Percentiles rank a stretch among this genome's conserved stretches.
Evolutionary conservation across 2,888 invertebrate species (phyloP).

Genomic region (Mallateleia sp.): DNA sequence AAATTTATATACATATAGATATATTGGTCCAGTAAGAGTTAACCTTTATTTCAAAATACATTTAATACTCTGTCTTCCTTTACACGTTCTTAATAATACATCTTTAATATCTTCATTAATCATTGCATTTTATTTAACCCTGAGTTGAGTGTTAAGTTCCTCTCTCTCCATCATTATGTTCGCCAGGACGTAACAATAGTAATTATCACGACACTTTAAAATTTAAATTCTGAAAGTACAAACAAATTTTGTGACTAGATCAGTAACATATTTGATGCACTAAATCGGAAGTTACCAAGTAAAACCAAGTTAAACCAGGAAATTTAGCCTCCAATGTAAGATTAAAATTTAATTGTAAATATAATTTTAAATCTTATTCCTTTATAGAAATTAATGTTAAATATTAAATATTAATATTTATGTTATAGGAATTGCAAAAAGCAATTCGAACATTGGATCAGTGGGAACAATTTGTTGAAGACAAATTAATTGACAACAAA

Average conservation of each 20-base stretch:
- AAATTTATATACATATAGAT: too few species aligned
- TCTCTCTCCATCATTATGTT: too few species aligned
- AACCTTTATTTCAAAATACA: too few species aligned
- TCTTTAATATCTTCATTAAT: too few species aligned
- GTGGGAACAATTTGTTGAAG: conserved; percentile 66
- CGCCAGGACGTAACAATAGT: too few species aligned
- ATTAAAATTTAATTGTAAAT: background rate
- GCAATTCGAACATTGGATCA: conserved; percentile 58
- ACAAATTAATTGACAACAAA: conserved; percentile 51
- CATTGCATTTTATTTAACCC: too few species aligned
- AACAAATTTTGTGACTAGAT: background rate
- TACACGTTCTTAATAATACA: too few species aligned
- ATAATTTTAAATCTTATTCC: too few species aligned
- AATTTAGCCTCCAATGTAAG: conserved; percentile 41
- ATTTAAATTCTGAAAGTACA: conserved; percentile 58
- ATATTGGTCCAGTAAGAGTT: too few species aligned
- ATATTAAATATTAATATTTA: conserved; percentile 13
- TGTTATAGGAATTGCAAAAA: conserved; percentile 37
- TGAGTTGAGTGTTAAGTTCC: too few species aligned
- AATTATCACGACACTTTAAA: conserved; percentile 20
- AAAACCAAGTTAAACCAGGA: conserved; percentile 44
- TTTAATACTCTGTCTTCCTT: too few species aligned
- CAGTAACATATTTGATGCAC: conserved; percentile 38
- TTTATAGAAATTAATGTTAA: too few species aligned
- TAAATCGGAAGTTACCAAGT: conserved; percentile 22